Base-by-base conservation (phyloP, 1,140 invertebrate species). In the Phthorimaea operculella region DNA sequence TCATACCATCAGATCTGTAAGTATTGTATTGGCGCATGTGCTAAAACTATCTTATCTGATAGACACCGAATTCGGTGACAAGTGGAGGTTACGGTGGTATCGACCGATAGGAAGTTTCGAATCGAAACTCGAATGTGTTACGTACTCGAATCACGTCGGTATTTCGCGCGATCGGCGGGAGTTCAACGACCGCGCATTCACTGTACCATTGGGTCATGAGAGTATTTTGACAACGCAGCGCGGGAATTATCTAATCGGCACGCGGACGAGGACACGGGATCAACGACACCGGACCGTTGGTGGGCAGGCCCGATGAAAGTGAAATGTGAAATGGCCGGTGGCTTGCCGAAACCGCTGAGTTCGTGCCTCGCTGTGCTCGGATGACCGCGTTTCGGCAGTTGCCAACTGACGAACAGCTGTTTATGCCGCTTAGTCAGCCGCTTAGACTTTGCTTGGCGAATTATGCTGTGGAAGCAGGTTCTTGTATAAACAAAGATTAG, bases 191-290 rank as follows among this genome's bases (percentile, higher is more conserved):
- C 77, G 58, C 67, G 71, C 70, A 76, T 73, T 84, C 79, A 84
- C 68, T 82, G 79, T 84, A 82, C 73, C 81, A 84, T 77, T 84
- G 69, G 81, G 81, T 82, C 79, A 84, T 72, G 74, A 80, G 76
- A 81, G 76, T 84, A 84, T 82, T 84, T 84, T 84, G 81, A 84
- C 81, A 84, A 81, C 76, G 81, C 72, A 76, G 71, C 74, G 73
- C 74, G 79, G 76, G 79, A 83, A 84, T 84, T 84, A 84, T 84
- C 78, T 84, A 84, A 84, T 77, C 79, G 76, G 81, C 78, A 81
- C 79, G 72, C 79, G 75, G 76, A 72, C 78, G 79, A 82, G 79
- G 77, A 82, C 81, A 68, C 58, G 55, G 66, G 79, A 70, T 71
- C 77, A 75, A 70, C 66, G 79, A 84, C 81, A 59, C 69, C 58